Conservation (phyloP, 2,888 invertebrate genomes). For the Amaurobius ferox region DNA sequence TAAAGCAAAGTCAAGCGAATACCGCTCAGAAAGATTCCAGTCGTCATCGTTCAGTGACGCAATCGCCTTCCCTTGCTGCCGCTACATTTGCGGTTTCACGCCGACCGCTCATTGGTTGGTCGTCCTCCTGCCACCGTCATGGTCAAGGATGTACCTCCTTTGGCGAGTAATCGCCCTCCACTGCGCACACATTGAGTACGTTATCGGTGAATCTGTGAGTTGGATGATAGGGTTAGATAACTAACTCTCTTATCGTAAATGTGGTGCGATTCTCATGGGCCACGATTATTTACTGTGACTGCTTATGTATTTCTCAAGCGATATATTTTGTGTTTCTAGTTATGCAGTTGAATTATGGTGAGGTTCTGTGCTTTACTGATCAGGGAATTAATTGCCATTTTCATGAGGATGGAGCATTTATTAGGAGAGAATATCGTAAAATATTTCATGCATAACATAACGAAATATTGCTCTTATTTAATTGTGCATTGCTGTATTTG, state of each 20-base stretch:
- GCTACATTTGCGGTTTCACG: conserved; percentile 68
- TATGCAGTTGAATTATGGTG: too few species aligned
- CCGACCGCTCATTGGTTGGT: conserved; percentile 45
- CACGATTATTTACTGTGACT: not conserved
- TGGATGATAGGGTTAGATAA: conserved; percentile 13
- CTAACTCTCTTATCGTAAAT: conserved; percentile 1
- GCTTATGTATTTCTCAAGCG: not conserved
- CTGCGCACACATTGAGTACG: not conserved
- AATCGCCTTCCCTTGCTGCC: conserved; percentile 46
- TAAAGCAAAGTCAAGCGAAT: not conserved
- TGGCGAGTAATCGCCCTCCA: conserved; percentile 20
- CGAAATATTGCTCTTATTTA: too few species aligned
- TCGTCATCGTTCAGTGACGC: conserved; percentile 44
- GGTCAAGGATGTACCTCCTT: not conserved
- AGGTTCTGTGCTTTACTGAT: too few species aligned
- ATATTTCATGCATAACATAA: too few species aligned
- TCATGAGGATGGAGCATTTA: too few species aligned
- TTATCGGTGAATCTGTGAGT: conserved; percentile 6
- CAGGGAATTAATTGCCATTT: too few species aligned
- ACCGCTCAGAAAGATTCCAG: not conserved
- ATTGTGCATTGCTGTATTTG: too few species aligned
- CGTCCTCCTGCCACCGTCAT: conserved; percentile 23
- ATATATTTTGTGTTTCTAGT: not conserved
- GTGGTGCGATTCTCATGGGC: conserved; percentile 11
- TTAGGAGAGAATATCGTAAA: too few species aligned